Percentiles rank a stretch among this genome's conserved stretches.
Evolutionary conservation across 1,140 invertebrate species (phyloP).

Genomic region (Drosophila quadrilineata): DNA sequence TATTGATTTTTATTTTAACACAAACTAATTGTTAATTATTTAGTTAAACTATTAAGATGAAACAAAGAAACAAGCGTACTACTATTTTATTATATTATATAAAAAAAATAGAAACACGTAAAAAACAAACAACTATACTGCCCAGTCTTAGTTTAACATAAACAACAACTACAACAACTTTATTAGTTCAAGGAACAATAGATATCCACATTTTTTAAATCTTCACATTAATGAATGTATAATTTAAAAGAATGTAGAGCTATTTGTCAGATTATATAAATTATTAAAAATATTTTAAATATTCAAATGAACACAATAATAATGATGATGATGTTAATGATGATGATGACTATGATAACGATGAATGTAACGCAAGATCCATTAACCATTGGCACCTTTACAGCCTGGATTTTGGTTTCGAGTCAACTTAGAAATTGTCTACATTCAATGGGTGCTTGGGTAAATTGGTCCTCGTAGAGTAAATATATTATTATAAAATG

Average conservation of each 20-base stretch:
- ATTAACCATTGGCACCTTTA: slow-evolving; percentile 58
- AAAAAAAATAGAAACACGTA: slow-evolving; percentile 11
- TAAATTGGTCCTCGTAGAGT: slow-evolving; percentile 38
- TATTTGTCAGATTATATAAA: too few relatives aligned
- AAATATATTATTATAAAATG: slow-evolving; percentile 37
- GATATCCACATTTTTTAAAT: too few relatives aligned
- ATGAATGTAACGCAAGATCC: too few relatives aligned
- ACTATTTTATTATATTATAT: slow-evolving; percentile 16
- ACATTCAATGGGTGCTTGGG: slow-evolving; percentile 45
- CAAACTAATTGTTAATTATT: slow-evolving; percentile 4
- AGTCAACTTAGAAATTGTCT: not conserved
- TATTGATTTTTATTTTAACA: slow-evolving; percentile 26
- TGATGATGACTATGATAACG: too few relatives aligned
- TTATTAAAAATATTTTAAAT: too few relatives aligned
- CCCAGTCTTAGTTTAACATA: slow-evolving; percentile 56
- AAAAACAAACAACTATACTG: slow-evolving; percentile 40
- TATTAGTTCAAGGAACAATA: too few relatives aligned
- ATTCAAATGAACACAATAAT: too few relatives aligned
- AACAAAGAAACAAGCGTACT: slow-evolving; percentile 18
- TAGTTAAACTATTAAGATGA: slow-evolving; percentile 7
- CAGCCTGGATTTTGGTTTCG: slow-evolving; percentile 44
- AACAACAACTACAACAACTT: too few relatives aligned
- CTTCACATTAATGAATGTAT: slow-evolving; percentile 1
- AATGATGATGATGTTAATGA: too few relatives aligned
- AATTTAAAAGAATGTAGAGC: slow-evolving; percentile 6